phyloP scores from a whole-genome alignment of 2,888 invertebrate species.

The Brachyopa scutellaris region DNA sequence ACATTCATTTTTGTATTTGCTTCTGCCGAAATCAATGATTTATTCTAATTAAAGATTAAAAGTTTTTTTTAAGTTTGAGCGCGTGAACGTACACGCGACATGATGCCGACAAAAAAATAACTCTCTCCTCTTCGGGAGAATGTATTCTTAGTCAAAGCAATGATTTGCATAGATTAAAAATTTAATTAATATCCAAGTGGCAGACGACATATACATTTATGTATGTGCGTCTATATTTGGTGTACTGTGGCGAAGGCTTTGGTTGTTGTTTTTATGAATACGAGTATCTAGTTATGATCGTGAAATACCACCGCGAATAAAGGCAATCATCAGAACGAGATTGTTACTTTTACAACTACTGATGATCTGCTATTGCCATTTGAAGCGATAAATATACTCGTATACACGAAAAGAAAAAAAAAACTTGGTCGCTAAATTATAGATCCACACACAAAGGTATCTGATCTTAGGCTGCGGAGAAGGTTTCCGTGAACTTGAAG shows the following conservation, averaged over 20 bases:
- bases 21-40: conserved; percentile 13
- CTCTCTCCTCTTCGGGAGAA: conserved; percentile 17
- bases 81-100: conserved; percentile 30
- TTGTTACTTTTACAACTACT: too few species aligned
- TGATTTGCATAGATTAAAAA: conserved; percentile 34
- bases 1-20: neutral
- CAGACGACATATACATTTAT: neutral
- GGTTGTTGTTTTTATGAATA: neutral
- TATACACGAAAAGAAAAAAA: too few species aligned
- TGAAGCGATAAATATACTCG: neutral
- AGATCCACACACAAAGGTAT: conserved; percentile 16
- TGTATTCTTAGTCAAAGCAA: conserved; percentile 12
- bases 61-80: neutral
- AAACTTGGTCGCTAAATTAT: too few species aligned
- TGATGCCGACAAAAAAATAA: neutral
- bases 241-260: neutral
- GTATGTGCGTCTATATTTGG: neutral
- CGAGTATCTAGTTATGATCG: conserved; percentile 16
- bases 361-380: too few species aligned
- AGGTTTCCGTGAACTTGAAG: conserved; percentile 62
- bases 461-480: conserved; percentile 20
- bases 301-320: conserved; percentile 2
- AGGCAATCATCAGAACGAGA: neutral
- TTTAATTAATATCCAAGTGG: neutral
- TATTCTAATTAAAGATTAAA: conserved; percentile 37